Evolutionary conservation across 2,113 vertebrate species (phyloP), one percentile per base, ranked within the genome.

Genomic region (Peromyscus californicus): DNA sequence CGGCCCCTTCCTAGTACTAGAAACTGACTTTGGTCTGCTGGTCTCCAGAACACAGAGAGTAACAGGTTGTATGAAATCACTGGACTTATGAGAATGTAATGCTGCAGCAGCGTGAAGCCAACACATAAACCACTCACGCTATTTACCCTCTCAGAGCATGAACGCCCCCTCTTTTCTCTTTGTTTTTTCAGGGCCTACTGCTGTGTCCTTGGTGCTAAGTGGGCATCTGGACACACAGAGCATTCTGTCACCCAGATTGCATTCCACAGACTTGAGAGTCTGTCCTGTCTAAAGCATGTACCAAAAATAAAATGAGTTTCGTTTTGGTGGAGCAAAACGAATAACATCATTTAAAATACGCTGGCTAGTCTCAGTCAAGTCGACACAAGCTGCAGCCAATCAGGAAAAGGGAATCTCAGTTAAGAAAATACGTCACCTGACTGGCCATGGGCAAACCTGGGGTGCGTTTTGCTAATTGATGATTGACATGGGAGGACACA

Each of bases 141-240:
- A 2, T 8, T 31, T 69, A 2, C 1, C 16, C 6, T 8, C 36
- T 22, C 36, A 5, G 33, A 9, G 21, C 6, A 15, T n/a, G 24
- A 36, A 48, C 0, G 1, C 3, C 5, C 22, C 3, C 22, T 5
- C 10, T 0, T 3, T 39, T 22, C 61, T 39, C 0, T 12, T 51
- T 69, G 59, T 1, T 51, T 51, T 6, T 70, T 26, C 31, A 33
- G n/a, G 24, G 7, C 12, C 33, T 39, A 2, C 7, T 7, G 2
- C 24, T 17, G 21, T 48, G 39, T 13, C 48, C 39, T n/a, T 0
- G 51, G 11, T 26, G 16, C 61, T 10, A 36, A 39, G 0, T 10
- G 5, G 51, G 42, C 67, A 63, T 19, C 0, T 9, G 74, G 48
- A 80, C 74, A 51, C 8, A 75, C 9, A 24, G 13, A 0, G 0